phyloP scores from a whole-genome alignment of 2,113 vertebrate genomes.

The Calyptomena viridis region DNA sequence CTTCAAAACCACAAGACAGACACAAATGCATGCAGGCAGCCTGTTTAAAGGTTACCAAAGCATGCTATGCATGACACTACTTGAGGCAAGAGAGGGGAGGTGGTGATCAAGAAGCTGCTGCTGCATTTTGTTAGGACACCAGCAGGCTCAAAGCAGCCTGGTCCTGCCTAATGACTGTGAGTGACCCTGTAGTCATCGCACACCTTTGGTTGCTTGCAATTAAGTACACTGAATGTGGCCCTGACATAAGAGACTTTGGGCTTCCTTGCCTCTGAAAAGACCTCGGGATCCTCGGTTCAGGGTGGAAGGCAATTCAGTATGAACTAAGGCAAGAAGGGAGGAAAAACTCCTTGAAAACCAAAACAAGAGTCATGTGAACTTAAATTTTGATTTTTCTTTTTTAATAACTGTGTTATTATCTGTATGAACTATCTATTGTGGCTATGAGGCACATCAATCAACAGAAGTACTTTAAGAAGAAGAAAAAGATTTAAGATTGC shows the following conservation, averaged over 20 bases:
- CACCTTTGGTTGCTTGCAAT: constrained; percentile 30
- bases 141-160: not conserved
- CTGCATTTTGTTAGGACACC: not conserved
- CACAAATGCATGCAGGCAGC: not conserved
- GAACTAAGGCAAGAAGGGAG: not conserved
- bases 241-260: constrained; percentile 7
- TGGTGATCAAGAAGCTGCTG: not conserved
- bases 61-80: not conserved
- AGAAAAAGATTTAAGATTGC: not conserved
- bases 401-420: not conserved
- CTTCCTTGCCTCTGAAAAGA: constrained; percentile 34
- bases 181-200: not conserved
- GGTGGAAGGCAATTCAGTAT: not conserved
- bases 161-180: not conserved
- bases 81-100: constrained; percentile 11
- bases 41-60: constrained; percentile 13
- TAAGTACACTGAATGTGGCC: not conserved
- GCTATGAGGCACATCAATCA: not conserved
- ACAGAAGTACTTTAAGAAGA: not conserved
- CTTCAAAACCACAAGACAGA: constrained; percentile 12
- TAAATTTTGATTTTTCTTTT: not conserved
- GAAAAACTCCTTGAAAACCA: not conserved
- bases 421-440: not conserved
- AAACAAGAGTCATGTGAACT: not conserved
- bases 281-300: constrained; percentile 23